Evolutionary conservation across 2,888 invertebrate species (phyloP).

Genomic region (Augochlorella aurata): DNA sequence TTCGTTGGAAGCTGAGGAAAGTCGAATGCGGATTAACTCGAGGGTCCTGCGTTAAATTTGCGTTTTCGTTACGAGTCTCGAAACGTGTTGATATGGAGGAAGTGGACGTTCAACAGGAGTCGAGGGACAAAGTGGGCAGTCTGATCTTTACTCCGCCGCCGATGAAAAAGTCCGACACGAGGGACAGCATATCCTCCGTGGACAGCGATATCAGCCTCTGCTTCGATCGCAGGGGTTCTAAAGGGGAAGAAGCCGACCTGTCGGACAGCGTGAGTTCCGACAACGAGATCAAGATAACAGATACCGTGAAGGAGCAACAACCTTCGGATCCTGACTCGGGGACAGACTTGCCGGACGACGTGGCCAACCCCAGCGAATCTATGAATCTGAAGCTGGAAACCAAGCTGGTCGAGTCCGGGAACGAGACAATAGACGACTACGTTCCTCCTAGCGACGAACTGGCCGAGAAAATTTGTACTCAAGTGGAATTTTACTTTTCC

Average conservation of each 20-base stretch:
- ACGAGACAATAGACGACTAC: slow-evolving; percentile 67
- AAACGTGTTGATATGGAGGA: slow-evolving; percentile 72
- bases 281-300: slow-evolving; percentile 82
- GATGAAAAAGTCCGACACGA: slow-evolving; percentile 84
- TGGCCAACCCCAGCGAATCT: slow-evolving; percentile 30
- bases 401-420: neutral
- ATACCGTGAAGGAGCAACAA: slow-evolving; percentile 58
- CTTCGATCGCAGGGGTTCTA: slow-evolving; percentile 82
- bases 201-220: slow-evolving; percentile 85
- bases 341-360: slow-evolving; percentile 70
- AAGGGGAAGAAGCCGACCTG: slow-evolving; percentile 86
- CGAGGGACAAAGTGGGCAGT: slow-evolving; percentile 77
- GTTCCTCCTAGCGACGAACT: slow-evolving; percentile 88
- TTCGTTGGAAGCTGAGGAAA: neutral
- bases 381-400: slow-evolving; percentile 36
- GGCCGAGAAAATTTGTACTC: slow-evolving; percentile 90
- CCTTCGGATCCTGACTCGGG: slow-evolving; percentile 70
- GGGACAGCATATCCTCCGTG: slow-evolving; percentile 85
- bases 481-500: slow-evolving; percentile 98
- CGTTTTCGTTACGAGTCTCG: neutral
- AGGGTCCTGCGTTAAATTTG: neutral
- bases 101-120: slow-evolving; percentile 77
- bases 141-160: slow-evolving; percentile 80
- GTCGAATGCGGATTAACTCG: slow-evolving; percentile 36
- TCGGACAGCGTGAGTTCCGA: slow-evolving; percentile 89